phyloP scores from a whole-genome alignment of 2,888 invertebrate genomes.

The Mamestra brassicae region DNA sequence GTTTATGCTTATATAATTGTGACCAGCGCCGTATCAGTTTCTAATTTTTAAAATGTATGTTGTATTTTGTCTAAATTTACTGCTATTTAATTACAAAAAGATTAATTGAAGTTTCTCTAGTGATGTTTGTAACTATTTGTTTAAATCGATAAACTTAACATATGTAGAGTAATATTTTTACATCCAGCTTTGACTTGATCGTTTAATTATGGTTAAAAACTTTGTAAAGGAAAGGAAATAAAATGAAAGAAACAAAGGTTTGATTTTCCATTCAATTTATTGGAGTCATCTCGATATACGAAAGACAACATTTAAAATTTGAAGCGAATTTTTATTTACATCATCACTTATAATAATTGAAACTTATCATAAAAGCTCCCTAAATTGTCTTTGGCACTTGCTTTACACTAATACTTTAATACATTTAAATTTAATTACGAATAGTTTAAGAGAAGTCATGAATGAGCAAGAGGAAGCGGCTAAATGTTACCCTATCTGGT shows the following conservation, averaged over 20 bases:
- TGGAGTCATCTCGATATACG: constrained; percentile 82
- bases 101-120: not conserved
- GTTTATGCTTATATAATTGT: not conserved
- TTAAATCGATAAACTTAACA: not conserved
- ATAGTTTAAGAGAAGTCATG: constrained; percentile 41
- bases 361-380: constrained; percentile 86
- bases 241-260: constrained; percentile 63
- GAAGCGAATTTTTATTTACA: constrained; percentile 84
- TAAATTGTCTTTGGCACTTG: constrained; percentile 89
- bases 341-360: constrained; percentile 71
- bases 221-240: not conserved
- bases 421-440: constrained; percentile 46
- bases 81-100: not conserved
- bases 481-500: constrained; percentile 18
- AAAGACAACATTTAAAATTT: constrained; percentile 82
- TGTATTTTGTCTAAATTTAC: not conserved
- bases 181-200: not conserved
- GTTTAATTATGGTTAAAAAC: not conserved
- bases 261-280: constrained; percentile 81
- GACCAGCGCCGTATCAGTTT: not conserved
- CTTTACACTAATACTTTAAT: constrained; percentile 74
- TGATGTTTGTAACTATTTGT: not conserved
- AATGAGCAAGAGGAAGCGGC: constrained; percentile 41
- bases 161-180: too few relatives aligned
- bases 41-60: too few relatives aligned